A percentile compares a stretch with the other conserved stretches of the same genome.
Evolutionary conservation across 1,140 invertebrate genomes (phyloP).

Genomic region (Micrasema longulum): DNA sequence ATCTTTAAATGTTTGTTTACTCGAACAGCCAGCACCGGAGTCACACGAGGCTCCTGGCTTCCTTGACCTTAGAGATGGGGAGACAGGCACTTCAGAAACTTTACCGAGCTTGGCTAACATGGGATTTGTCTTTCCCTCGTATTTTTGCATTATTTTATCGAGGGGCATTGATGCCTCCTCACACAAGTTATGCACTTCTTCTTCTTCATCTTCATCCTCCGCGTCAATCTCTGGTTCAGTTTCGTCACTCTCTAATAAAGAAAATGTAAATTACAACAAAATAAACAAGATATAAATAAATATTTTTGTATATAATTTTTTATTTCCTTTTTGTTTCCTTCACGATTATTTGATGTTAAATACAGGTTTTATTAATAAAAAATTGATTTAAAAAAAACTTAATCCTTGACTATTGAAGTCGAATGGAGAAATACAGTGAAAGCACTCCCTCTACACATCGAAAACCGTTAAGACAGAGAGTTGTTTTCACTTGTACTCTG

Average conservation of each 20-base stretch:
- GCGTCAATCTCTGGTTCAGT: slow-evolving; percentile 60
- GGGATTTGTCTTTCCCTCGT: slow-evolving; percentile 56
- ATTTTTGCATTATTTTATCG: slow-evolving; percentile 79
- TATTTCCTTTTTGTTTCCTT: too few species aligned
- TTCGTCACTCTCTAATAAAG: slow-evolving; percentile 57
- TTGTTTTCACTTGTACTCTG: too few species aligned
- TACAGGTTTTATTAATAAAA: too few species aligned
- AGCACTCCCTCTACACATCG: too few species aligned
- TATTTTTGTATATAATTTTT: too few species aligned
- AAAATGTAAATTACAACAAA: too few species aligned
- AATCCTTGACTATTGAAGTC: too few species aligned
- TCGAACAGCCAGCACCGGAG: slow-evolving; percentile 57
- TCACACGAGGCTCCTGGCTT: slow-evolving; percentile 56
- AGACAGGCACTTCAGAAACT: slow-evolving; percentile 58
- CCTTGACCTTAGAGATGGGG: slow-evolving; percentile 63
- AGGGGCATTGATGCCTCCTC: slow-evolving; percentile 89
- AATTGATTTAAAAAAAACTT: too few species aligned
- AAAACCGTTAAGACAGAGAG: too few species aligned
- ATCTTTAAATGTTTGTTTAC: slow-evolving; percentile 53
- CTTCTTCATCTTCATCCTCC: slow-evolving; percentile 72
- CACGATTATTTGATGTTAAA: too few species aligned
- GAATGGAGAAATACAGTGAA: too few species aligned
- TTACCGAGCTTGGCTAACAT: slow-evolving; percentile 18
- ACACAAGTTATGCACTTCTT: slow-evolving; percentile 79
- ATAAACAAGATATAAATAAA: too few species aligned